A percentile compares a stretch with the other conserved stretches of the same genome.
Conservation (phyloP, 2,797 vertebrate genomes). For the Chiloscyllium punctatum region DNA sequence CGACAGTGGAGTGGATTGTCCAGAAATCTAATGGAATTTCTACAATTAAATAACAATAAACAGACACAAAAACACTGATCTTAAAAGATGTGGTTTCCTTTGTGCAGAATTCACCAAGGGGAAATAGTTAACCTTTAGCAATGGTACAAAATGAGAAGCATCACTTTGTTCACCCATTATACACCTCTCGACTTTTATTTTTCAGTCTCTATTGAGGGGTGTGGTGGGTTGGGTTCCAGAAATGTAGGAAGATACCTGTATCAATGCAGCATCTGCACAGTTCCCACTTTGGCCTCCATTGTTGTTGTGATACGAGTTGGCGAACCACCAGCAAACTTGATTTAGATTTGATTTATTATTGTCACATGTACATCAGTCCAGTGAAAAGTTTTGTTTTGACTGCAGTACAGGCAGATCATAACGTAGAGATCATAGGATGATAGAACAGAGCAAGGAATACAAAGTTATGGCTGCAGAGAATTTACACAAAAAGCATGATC, state of each 20-base stretch:
- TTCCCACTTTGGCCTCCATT: too few species aligned
- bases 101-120: background rate
- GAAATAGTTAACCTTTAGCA: background rate
- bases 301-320: too few species aligned
- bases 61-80: background rate
- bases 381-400: too few species aligned
- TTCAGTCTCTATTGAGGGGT: background rate
- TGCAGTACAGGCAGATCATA: too few species aligned
- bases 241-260: background rate
- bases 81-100: background rate
- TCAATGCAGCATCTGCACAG: background rate
- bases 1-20: background rate
- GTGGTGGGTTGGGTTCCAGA: background rate
- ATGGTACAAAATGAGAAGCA: background rate
- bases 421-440: too few species aligned
- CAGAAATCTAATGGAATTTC: background rate
- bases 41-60: conserved; percentile 27
- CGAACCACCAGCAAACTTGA: too few species aligned
- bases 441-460: too few species aligned
- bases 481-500: too few species aligned
- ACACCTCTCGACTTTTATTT: background rate
- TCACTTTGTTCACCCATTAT: background rate
- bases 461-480: too few species aligned
- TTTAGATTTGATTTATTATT: too few species aligned
- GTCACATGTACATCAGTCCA: too few species aligned